phyloP scores from a whole-genome alignment of 2,113 vertebrate genomes.

The Strix aluco region DNA sequence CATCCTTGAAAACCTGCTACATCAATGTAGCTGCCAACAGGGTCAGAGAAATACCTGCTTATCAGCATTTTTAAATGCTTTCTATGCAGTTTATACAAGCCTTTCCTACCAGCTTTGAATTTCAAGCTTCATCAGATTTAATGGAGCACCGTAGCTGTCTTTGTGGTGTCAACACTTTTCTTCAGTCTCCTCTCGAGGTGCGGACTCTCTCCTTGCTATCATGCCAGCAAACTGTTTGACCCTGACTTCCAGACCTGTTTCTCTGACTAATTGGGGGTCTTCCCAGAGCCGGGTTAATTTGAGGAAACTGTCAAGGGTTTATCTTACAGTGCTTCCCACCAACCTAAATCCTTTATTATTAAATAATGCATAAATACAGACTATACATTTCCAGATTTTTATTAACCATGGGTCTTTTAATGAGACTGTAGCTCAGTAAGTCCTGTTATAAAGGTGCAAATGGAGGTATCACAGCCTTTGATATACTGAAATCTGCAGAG shows the following conservation, averaged over 20 bases:
- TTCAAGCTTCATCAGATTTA: constrained; percentile 33
- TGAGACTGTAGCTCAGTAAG: background rate
- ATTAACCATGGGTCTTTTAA: background rate
- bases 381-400: background rate
- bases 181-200: background rate
- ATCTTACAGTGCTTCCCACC: background rate
- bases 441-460: background rate
- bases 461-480: background rate
- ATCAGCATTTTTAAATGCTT: constrained; percentile 10
- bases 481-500: rapidly evolving
- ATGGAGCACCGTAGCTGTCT: background rate
- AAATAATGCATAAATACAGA: background rate
- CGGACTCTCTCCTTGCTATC: background rate
- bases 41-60: background rate
- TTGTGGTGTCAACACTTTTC: background rate
- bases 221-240: background rate
- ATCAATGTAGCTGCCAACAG: background rate
- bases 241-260: background rate
- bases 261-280: background rate
- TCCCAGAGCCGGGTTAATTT: background rate
- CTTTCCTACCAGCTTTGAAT: background rate
- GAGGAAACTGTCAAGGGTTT: background rate
- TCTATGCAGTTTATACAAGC: background rate
- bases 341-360: background rate
- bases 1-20: background rate